Evolutionary conservation across 2,888 invertebrate genomes (phyloP).

Genomic region (Malthinus flaveolus): DNA sequence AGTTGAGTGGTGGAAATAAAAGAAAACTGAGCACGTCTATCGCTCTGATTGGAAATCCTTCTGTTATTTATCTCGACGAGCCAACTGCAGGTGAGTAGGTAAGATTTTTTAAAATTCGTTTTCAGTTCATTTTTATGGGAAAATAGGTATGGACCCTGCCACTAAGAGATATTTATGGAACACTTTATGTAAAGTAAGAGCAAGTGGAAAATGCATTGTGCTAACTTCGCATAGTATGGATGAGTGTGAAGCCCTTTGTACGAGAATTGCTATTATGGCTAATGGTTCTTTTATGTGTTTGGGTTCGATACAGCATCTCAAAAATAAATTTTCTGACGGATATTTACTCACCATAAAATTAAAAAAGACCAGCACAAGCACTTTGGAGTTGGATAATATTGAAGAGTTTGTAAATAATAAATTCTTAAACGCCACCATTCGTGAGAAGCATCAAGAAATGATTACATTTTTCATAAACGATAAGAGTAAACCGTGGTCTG

Average conservation of each 20-base stretch:
- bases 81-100: too few species aligned
- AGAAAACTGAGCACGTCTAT: conserved; percentile 60
- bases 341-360: conserved; percentile 53
- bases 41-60: conserved; percentile 59
- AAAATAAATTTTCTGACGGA: conserved; percentile 74
- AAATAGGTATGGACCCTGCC: conserved; percentile 79
- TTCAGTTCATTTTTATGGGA: too few species aligned
- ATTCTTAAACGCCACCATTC: conserved; percentile 49
- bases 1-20: conserved; percentile 60
- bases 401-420: conserved; percentile 39
- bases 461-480: conserved; percentile 71
- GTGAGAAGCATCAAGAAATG: conserved; percentile 73
- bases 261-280: conserved; percentile 78
- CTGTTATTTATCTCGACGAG: conserved; percentile 42
- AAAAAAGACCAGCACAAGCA: conserved; percentile 38
- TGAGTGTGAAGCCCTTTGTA: too few species aligned
- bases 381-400: conserved; percentile 5
- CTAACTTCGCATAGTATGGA: too few species aligned
- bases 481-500: conserved; percentile 67
- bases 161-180: conserved; percentile 82
- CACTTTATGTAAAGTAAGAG: conserved; percentile 68
- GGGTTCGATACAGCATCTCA: conserved; percentile 79
- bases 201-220: conserved; percentile 69
- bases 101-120: too few species aligned
- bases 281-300: conserved; percentile 79